Evolutionary conservation across 2,888 invertebrate genomes (phyloP).

Genomic region (Noctuana brunneofusca): DNA sequence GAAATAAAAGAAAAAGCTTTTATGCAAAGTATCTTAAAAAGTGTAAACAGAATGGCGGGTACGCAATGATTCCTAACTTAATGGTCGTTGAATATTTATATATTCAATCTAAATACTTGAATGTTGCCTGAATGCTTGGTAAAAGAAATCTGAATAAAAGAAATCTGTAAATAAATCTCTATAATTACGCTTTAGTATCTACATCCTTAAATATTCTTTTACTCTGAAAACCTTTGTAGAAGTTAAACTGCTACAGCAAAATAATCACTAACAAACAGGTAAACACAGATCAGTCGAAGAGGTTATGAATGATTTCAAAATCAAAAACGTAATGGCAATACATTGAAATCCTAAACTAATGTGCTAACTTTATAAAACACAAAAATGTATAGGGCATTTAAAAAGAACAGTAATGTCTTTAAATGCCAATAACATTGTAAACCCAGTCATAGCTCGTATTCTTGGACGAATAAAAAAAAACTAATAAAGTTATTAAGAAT

Average conservation of each 20-base stretch:
- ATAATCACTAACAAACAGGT: too few species aligned
- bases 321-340: too few species aligned
- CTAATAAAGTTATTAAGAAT: constrained; percentile 17
- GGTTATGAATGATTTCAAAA: too few species aligned
- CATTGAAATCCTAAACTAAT: too few species aligned
- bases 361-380: neutral
- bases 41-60: constrained; percentile 13
- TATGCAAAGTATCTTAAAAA: constrained; percentile 13
- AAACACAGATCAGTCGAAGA: too few species aligned
- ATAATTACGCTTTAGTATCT: neutral
- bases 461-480: constrained; percentile 11
- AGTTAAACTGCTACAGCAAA: too few species aligned
- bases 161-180: neutral
- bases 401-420: neutral
- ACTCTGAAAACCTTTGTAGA: too few species aligned
- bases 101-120: neutral
- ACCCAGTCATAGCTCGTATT: neutral
- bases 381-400: neutral
- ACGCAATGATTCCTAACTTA: neutral
- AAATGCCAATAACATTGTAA: neutral
- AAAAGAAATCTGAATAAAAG: too few species aligned
- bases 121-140: neutral
- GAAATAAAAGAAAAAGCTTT: constrained; percentile 26
- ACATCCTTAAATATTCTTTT: too few species aligned
- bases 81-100: neutral